A percentile compares a stretch with the other conserved stretches of the same genome.
Evolutionary conservation across 2,797 vertebrate genomes (phyloP).

Genomic region (Odontamblyopus rebecca): DNA sequence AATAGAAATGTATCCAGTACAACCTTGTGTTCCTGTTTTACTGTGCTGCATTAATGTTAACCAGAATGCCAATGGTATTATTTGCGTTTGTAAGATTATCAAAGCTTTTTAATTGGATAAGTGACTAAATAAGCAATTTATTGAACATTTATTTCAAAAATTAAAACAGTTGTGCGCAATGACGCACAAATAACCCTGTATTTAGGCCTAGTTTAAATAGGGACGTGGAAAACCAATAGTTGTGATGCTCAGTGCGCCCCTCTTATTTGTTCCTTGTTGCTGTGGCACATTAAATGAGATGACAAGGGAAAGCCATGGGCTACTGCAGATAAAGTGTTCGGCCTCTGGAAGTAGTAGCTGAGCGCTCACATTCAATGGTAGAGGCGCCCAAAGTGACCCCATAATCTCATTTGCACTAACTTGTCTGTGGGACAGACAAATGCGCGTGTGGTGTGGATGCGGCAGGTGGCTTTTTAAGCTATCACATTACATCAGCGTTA

Average conservation of each 20-base stretch:
- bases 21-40: not conserved
- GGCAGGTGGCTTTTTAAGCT: conserved; percentile 70
- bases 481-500: conserved; percentile 63
- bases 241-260: conserved; percentile 45
- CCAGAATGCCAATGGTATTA: not conserved
- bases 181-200: conserved; percentile 28
- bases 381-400: conserved; percentile 73
- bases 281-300: conserved; percentile 72
- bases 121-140: not conserved
- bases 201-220: conserved; percentile 30
- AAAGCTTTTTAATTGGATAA: not conserved
- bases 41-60: not conserved
- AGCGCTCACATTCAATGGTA: conserved; percentile 72
- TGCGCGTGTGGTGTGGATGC: conserved; percentile 58
- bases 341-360: conserved; percentile 60
- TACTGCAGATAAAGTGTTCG: conserved; percentile 73
- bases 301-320: conserved; percentile 72
- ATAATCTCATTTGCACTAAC: conserved; percentile 76
- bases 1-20: not conserved
- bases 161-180: not conserved
- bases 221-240: conserved; percentile 41
- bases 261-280: conserved; percentile 62
- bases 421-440: conserved; percentile 72
- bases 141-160: not conserved
- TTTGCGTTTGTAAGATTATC: not conserved